Percentiles rank a stretch among this genome's conserved stretches.
phyloP scores from a whole-genome alignment of 2,113 vertebrate genomes.

The Odontesthes bonariensis region DNA sequence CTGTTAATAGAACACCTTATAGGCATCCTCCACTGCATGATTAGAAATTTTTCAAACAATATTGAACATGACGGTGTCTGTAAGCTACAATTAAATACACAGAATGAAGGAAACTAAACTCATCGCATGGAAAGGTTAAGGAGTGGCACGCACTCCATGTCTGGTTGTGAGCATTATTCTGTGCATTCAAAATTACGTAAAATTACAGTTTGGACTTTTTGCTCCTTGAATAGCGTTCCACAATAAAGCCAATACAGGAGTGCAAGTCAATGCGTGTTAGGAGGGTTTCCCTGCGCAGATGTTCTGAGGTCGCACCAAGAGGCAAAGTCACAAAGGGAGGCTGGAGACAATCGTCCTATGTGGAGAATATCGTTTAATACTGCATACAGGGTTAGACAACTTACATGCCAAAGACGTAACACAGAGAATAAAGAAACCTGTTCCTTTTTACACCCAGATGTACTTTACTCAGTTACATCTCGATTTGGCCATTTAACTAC shows the following conservation, averaged over 20 bases:
- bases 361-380: no score
- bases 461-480: no score
- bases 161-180: constrained; percentile 35
- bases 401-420: no score
- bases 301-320: no score
- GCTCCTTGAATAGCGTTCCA: neutral
- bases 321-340: no score
- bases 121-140: constrained; percentile 59
- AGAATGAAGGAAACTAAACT: constrained; percentile 55
- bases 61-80: constrained; percentile 51
- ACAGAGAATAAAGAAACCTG: no score
- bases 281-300: no score
- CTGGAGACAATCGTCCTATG: no score
- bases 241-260: constrained; percentile 11
- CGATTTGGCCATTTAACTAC: no score
- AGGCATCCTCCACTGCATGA: constrained; percentile 64
- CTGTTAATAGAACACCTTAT: constrained; percentile 54
- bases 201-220: constrained; percentile 32
- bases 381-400: no score
- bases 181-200: constrained; percentile 24
- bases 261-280: neutral
- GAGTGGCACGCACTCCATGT: constrained; percentile 34
- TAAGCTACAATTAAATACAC: constrained; percentile 61
- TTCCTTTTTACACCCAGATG: no score
- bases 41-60: constrained; percentile 67